phyloP scores from a whole-genome alignment of 2,888 invertebrate genomes.

The Crossocerus cetratus region DNA sequence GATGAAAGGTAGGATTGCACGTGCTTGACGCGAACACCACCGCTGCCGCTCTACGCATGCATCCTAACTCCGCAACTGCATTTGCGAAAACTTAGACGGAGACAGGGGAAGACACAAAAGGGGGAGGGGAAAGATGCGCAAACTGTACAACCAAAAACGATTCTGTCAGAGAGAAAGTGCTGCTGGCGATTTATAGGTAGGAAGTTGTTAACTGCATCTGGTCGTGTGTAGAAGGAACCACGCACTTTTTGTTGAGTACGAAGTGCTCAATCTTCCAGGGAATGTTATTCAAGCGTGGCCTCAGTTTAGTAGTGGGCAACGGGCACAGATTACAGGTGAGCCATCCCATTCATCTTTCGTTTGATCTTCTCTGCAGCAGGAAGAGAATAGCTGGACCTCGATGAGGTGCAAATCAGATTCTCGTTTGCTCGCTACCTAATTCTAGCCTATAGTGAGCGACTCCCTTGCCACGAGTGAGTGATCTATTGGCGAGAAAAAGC shows the following conservation, averaged over 20 bases:
- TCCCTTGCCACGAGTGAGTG: neutral
- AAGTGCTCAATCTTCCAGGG: slow-evolving; percentile 20
- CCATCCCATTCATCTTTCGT: slow-evolving; percentile 32
- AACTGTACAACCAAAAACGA: neutral
- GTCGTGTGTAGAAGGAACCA: too few relatives aligned
- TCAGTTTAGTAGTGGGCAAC: neutral
- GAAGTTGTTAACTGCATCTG: neutral
- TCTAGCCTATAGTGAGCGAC: neutral
- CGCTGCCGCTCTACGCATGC: neutral
- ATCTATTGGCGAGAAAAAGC: neutral
- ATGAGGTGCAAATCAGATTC: slow-evolving; percentile 19
- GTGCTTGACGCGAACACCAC: slow-evolving; percentile 11
- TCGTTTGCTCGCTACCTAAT: slow-evolving; percentile 32
- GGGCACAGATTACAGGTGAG: slow-evolving; percentile 41
- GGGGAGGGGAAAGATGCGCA: neutral
- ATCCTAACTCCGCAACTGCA: neutral
- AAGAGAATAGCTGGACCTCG: slow-evolving; percentile 11
- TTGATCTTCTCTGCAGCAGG: slow-evolving; percentile 37
- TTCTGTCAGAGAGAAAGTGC: neutral
- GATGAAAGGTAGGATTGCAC: slow-evolving; percentile 39
- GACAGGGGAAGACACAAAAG: neutral
- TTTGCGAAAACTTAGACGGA: neutral
- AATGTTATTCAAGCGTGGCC: slow-evolving; percentile 17
- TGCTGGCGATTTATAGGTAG: neutral
- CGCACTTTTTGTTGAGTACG: slow-evolving; percentile 25